A percentile compares a stretch with the other conserved stretches of the same genome.
Conservation (phyloP, 2,888 invertebrate species). For the Lasioglossum morio region DNA sequence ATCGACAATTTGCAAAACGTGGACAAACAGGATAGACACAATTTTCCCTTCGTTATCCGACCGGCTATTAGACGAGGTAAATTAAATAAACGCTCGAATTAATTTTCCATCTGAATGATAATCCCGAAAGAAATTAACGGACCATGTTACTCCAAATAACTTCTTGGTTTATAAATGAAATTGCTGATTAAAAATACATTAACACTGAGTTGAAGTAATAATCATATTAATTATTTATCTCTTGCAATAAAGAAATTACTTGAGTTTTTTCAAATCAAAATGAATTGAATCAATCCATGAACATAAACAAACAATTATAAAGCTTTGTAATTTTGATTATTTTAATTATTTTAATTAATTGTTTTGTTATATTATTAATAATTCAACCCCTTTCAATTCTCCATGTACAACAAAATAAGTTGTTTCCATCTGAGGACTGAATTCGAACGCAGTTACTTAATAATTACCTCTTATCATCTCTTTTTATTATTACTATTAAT, state of each 20-base stretch:
- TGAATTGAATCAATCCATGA: too few species aligned
- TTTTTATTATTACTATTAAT: not conserved
- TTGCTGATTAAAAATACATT: not conserved
- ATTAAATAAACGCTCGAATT: not conserved
- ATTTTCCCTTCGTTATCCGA: not conserved
- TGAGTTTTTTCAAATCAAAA: not conserved
- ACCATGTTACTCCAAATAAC: not conserved
- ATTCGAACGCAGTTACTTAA: not conserved
- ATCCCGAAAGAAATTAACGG: not conserved
- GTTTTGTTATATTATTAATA: not conserved
- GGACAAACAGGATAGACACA: not conserved
- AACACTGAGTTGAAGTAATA: not conserved
- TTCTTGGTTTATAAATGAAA: not conserved
- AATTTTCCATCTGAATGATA: not conserved
- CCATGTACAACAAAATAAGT: not conserved
- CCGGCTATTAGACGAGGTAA: not conserved
- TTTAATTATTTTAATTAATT: not conserved
- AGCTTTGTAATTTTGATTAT: fast-evolving
- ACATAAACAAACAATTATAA: not conserved
- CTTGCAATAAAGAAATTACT: not conserved
- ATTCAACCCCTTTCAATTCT: not conserved
- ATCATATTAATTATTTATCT: not conserved
- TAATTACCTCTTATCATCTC: not conserved
- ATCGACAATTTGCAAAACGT: slow-evolving; percentile 1
- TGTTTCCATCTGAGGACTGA: not conserved